These are phyloP conservation scores for Ctenosaura bakeri DNA, from an alignment of 2,797 vertebrate species.

Conservation along the genomic window DNA sequence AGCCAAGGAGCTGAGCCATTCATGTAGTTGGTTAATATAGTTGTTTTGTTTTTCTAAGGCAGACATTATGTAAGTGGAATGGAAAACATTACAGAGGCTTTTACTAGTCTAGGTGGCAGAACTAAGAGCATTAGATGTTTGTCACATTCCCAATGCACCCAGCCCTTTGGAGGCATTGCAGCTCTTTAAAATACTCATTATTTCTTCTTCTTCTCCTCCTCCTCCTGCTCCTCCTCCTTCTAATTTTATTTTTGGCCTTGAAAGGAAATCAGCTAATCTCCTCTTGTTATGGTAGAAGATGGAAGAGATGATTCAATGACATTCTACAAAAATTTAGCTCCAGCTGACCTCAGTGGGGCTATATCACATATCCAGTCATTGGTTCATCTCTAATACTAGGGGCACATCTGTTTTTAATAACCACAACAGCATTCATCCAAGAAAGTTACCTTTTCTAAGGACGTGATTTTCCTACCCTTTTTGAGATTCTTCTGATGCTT, in stretches of 20 bases:
- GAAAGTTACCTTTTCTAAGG: neutral
- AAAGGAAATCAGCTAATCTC: slow-evolving; percentile 52
- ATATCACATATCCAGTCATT: neutral
- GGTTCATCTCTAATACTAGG: neutral
- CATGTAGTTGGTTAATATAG: slow-evolving; percentile 52
- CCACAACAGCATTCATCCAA: neutral
- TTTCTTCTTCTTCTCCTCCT: neutral
- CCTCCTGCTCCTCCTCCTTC: no score
- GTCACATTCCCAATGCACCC: slow-evolving; percentile 35
- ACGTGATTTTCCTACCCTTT: neutral
- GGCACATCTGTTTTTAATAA: neutral
- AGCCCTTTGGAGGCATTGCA: slow-evolving; percentile 34
- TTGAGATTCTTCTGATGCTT: neutral
- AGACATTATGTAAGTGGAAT: slow-evolving; percentile 45
- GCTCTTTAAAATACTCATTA: neutral
- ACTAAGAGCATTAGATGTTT: slow-evolving; percentile 45
- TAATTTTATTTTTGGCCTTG: rapidly evolving
- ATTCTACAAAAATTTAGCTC: neutral
- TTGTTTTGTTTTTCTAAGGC: slow-evolving; percentile 37
- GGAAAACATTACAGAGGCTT: slow-evolving; percentile 51
- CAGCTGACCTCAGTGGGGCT: neutral
- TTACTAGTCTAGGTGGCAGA: slow-evolving; percentile 38
- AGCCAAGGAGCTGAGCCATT: slow-evolving; percentile 38
- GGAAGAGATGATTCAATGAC: slow-evolving; percentile 16
- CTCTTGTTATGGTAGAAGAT: slow-evolving; percentile 58